Evolutionary conservation across 2,113 vertebrate species (phyloP), one percentile per base, ranked within the genome.

Genomic region (Rhynchomys soricoides): DNA sequence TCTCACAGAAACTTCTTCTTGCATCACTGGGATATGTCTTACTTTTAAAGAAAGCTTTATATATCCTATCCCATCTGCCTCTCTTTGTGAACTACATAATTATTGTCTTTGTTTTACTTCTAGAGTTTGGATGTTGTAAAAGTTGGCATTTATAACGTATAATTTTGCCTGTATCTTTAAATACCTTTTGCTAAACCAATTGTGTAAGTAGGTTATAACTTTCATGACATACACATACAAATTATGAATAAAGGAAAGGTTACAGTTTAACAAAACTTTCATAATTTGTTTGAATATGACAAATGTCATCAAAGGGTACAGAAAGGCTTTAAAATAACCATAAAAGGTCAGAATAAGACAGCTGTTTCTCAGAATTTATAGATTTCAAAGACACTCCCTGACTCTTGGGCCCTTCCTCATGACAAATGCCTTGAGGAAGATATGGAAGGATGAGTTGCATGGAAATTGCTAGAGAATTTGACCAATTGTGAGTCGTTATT

Each of bases 81-180:
- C 70, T 40, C 31, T 87, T 95, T 93, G 34, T 66, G 7, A 81
- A 55, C 64, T 89, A 74, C 0, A n/a, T 85, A 86, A 93, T 71
- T 93, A 89, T 90, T 86, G 57, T 19, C 68, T 90, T 95, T 79
- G 34, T 86, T 95, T 31, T 43, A 64, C 37, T 45, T 83, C 29
- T 79, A 83, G 40, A 85, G 2, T 94, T 91, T 91, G 40, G 31
- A 26, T 89, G 34, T 86, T 71, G 96, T 94, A 55, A 89, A 89
- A 91, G 12, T 48, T 89, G 66, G 3, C 7, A 92, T 43, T 91
- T 86, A 29, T 77, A 79, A 75, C 24, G 59, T 81, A 10, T 71
- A 66, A 10, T 90, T 95, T 93, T 90, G 50, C 24, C 88, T 81
- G 2, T 48, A 16, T 85, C 15, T 81, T 90, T 19, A 68, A 75